Percentiles rank a stretch among this genome's conserved stretches.
Evolutionary conservation across 2,797 vertebrate species (phyloP).

Genomic region (Syngnathus acus): DNA sequence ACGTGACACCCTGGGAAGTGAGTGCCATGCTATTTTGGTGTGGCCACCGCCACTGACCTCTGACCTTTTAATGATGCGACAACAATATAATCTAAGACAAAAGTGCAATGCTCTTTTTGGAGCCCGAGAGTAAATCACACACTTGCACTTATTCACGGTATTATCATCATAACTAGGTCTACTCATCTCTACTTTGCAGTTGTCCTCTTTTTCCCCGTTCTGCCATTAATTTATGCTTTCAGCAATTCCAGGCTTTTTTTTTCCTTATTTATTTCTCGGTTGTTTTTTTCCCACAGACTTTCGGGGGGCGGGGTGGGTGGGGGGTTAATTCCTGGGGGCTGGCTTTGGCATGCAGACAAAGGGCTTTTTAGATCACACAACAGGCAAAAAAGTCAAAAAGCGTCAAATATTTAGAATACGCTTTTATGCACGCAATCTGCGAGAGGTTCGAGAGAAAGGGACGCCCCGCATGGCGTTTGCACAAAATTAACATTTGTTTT

Average conservation of each 20-base stretch:
- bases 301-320: background rate
- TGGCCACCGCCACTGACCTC: background rate
- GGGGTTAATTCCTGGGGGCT: background rate
- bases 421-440: background rate
- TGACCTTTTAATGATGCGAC: background rate
- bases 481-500: background rate
- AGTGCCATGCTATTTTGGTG: background rate
- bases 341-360: constrained; percentile 4
- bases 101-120: background rate
- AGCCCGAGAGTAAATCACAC: constrained; percentile 35
- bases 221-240: background rate
- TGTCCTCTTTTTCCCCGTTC: background rate
- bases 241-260: background rate
- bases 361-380: constrained; percentile 14
- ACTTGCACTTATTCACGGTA: constrained; percentile 13
- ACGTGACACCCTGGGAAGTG: too few species aligned
- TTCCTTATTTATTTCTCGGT: background rate
- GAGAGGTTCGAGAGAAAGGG: background rate
- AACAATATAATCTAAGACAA: background rate
- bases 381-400: constrained; percentile 14
- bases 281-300: constrained; percentile 2
- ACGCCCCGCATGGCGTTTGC: background rate
- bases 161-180: constrained; percentile 16
- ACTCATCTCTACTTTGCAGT: background rate
- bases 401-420: constrained; percentile 1